Evolutionary conservation across 2,113 vertebrate species (phyloP), one percentile per base, ranked within the genome.

Genomic region (Xiphophorus hellerii): DNA sequence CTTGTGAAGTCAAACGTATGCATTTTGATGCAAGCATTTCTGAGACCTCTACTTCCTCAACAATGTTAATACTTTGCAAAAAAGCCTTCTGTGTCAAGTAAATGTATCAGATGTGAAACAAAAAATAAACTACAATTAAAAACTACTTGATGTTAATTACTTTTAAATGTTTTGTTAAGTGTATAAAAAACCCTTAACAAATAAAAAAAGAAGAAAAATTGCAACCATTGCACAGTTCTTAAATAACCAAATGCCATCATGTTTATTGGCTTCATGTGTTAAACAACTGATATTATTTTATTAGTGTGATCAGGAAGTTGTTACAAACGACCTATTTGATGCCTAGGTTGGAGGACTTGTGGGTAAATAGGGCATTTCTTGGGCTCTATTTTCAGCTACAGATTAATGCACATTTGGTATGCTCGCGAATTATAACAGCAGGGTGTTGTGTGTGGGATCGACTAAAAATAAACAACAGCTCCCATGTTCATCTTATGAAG

Each of bases 381-480:
- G 48, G 14, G 29, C 29, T 54, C 67, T 82, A 77, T 81, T 84
- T 84, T 74, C 69, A 73, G 30, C 44, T 8, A 25, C 31, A 74
- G 66, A 76, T 85, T 62, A 81, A 69, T 77, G 37, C 76, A 80
- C 39, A 72, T 82, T 83, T 72, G 71, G 54, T 69, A 73, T 58
- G 68, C 54, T 64, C 42, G 51, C 65, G 30, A 68, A 51, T 81
- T 76, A 75, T 80, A 51, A 76, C 76, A 84, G 79, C 79, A 77
- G 66, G 73, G 54, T 78, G 72, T 64, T 77, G 80, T 69, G 77
- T 69, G 76, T 76, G 68, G 51, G 51, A 72, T 77, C 44, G 67
- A 68, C 76, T 79, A 78, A 84, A 84, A 82, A 84, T 82, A 81
- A 84, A 78, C 80, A 48, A 71, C 67, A 37, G 66, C 74, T 67